phyloP scores from a whole-genome alignment of 2,888 invertebrate genomes.

The Perdita meconis region DNA sequence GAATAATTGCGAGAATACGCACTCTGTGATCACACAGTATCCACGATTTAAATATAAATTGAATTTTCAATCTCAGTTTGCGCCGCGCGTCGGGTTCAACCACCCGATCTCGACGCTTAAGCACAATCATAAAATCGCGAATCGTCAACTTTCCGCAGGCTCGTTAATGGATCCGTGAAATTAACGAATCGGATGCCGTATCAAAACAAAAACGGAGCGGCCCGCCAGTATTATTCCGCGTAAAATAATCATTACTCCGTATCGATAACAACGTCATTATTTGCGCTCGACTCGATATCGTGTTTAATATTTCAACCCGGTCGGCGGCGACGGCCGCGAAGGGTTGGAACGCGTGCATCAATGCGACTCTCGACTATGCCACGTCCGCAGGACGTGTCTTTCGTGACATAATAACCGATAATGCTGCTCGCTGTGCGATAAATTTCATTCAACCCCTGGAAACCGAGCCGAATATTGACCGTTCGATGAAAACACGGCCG shows the following conservation, averaged over 20 bases:
- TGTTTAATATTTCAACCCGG: constrained; percentile 50
- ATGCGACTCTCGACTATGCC: constrained; percentile 15
- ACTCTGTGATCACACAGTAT: background rate
- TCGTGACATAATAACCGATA: constrained; percentile 60
- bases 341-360: constrained; percentile 34
- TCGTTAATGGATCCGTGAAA: background rate
- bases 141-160: background rate
- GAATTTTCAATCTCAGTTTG: background rate
- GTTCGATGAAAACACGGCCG: constrained; percentile 1
- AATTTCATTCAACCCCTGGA: constrained; percentile 53
- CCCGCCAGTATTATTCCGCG: constrained; percentile 2
- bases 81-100: background rate
- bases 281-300: constrained; percentile 42
- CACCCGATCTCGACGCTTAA: no score
- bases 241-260: constrained; percentile 30
- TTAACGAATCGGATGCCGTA: background rate
- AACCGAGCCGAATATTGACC: constrained; percentile 46
- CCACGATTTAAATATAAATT: background rate
- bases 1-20: background rate
- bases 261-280: constrained; percentile 33
- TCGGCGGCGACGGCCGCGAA: no score
- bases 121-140: background rate
- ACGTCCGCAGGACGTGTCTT: constrained; percentile 46
- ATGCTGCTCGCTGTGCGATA: constrained; percentile 45
- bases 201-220: background rate